Conservation (phyloP, 2,888 invertebrate species). For the Parnassius orleans region DNA sequence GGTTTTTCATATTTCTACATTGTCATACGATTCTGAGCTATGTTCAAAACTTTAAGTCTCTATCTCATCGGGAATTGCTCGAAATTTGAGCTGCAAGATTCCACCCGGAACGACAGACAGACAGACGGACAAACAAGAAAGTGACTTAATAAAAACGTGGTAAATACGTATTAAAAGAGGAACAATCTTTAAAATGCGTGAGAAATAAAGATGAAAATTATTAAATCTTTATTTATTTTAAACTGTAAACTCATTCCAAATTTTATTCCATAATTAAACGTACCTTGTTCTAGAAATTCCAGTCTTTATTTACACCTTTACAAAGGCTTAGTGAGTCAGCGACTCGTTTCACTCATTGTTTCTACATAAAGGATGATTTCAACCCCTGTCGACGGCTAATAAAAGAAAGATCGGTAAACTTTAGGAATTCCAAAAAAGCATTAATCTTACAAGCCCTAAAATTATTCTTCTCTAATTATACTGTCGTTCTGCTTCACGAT, state of each 20-base stretch:
- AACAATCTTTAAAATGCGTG: background rate
- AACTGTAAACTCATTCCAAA: background rate
- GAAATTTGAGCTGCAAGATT: no score
- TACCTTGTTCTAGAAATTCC: slow-evolving; percentile 16
- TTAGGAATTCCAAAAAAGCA: slow-evolving; percentile 16
- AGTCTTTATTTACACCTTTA: slow-evolving; percentile 20
- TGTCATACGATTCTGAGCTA: no score
- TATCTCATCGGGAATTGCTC: no score
- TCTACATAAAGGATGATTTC: slow-evolving; percentile 25
- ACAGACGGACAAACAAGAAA: no score
- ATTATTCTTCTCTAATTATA: slow-evolving; percentile 19
- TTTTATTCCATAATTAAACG: slow-evolving; percentile 16
- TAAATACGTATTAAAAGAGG: no score
- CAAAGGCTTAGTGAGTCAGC: slow-evolving; percentile 25
- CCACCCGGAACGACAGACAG: no score
- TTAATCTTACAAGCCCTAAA: slow-evolving; percentile 18
- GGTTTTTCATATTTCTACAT: no score
- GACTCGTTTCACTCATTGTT: slow-evolving; percentile 25
- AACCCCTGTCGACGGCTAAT: slow-evolving; percentile 25
- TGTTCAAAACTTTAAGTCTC: no score
- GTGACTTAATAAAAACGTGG: no score
- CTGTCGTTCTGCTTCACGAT: background rate
- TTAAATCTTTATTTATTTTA: background rate
- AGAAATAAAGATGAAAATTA: background rate
- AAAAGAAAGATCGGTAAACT: slow-evolving; percentile 17